Percentiles rank a stretch among this genome's conserved stretches.
Evolutionary conservation across 1,140 invertebrate genomes (phyloP).

Genomic region (Tetramorium simillimum): DNA sequence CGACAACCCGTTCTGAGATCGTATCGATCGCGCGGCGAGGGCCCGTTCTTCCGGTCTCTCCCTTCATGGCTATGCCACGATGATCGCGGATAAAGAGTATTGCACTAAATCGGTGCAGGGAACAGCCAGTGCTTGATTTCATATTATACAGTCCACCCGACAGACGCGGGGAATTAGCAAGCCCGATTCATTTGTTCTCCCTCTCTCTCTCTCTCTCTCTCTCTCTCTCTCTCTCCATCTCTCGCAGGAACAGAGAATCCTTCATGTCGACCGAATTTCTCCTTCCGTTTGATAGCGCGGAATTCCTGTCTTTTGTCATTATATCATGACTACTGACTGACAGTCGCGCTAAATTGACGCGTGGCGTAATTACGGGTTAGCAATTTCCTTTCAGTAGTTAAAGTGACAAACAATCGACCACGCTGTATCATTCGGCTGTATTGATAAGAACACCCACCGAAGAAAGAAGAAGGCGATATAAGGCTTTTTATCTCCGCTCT

Average conservation of each 20-base stretch:
- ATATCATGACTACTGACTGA: constrained; percentile 30
- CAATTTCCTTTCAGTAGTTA: constrained; percentile 39
- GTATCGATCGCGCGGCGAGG: constrained; percentile 46
- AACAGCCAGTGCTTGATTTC: constrained; percentile 16
- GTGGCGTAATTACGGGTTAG: constrained; percentile 35
- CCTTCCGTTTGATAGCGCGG: constrained; percentile 41
- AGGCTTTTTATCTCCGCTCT: background rate
- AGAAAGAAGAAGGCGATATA: background rate
- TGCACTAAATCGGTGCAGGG: constrained; percentile 8
- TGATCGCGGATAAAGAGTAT: constrained; percentile 36
- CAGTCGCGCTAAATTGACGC: constrained; percentile 37
- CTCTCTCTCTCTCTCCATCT: background rate
- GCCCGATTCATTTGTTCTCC: background rate
- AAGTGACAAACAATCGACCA: constrained; percentile 36
- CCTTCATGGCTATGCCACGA: background rate
- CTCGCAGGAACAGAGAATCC: background rate
- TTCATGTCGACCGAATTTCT: constrained; percentile 40
- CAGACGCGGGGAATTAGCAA: constrained; percentile 16
- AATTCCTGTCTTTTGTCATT: constrained; percentile 53
- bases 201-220: background rate
- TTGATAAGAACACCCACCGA: constrained; percentile 27
- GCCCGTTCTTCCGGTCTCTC: constrained; percentile 12
- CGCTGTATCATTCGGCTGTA: background rate
- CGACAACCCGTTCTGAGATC: constrained; percentile 44
- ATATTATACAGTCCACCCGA: constrained; percentile 28